Evolutionary conservation across 2,113 vertebrate genomes (phyloP), one percentile per base, ranked within the genome.

Genomic region (Chascanopsetta lugubris): DNA sequence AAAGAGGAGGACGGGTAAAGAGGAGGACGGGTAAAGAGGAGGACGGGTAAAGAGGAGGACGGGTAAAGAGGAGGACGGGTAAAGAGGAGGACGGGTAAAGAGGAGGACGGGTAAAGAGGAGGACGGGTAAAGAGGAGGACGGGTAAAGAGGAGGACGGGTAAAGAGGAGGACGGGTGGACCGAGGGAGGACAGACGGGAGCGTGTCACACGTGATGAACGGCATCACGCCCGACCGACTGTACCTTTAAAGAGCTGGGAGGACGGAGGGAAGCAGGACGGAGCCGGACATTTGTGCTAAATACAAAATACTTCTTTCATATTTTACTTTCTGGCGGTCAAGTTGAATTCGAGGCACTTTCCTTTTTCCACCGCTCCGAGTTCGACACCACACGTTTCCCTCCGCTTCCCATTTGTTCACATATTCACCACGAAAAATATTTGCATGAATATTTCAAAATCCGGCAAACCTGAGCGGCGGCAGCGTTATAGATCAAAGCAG

Each of bases 231-330:
- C 83, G 88, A 90, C 11, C 79, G 60, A 77, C 87, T 91, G 84
- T 87, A 89, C 91, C 84, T 92, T 90, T 90, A 88, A 91, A 88
- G 83, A 84, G 54, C 49, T 58, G 65, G 58, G 73, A 81, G 70
- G 81, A 78, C 82, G 51, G 51, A 27, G 34, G 48, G 46, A 20
- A 54, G 48, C 46, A 22, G 38, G 46, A 51, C 26, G 40, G 51
- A 49, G 38, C 9, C 8, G 6, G 26, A 18, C 57, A 53, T 25
- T 9, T 20, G 30, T 40, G 75, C 42, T 21, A 63, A 3, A 13
- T n/a, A 57, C 58, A 58, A 72, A 71, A 78, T 62, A 69, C 51
- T 55, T 61, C 7, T 43, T 36, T 68, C 59, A 58, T 38, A 56
- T 6, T 80, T 72, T 68, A 4, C 25, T 42, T 54, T 38, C 54